Conservation (phyloP, 1,140 invertebrate genomes). For the Lamellibrachia luymesi region DNA sequence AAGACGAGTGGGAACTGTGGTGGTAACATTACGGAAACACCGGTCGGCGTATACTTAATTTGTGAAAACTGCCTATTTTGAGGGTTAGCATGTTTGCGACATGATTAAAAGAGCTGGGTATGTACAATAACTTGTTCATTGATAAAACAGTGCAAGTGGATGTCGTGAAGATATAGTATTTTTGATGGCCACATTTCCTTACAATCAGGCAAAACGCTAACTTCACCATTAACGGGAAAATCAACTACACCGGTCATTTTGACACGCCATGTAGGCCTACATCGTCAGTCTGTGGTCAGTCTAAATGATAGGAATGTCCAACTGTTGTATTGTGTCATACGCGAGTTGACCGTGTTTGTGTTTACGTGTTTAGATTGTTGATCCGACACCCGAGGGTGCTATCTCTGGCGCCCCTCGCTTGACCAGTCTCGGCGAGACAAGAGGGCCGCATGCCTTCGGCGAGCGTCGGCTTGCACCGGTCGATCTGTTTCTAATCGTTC, state of each 20-base stretch:
- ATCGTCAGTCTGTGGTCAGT: not conserved
- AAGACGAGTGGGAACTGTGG: too few species aligned
- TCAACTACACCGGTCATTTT: not conserved
- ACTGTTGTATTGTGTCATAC: not conserved
- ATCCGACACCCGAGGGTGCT: not conserved
- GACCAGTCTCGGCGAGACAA: not conserved
- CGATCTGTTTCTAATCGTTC: constrained; percentile 4
- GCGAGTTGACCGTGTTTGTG: not conserved
- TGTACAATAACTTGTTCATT: too few species aligned
- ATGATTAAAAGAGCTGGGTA: too few species aligned
- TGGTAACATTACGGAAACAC: too few species aligned
- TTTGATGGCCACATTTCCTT: too few species aligned
- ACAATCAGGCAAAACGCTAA: too few species aligned
- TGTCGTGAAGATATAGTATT: too few species aligned
- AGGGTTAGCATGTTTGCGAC: too few species aligned
- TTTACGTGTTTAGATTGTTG: not conserved
- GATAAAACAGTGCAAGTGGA: too few species aligned
- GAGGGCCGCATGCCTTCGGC: not conserved
- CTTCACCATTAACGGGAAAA: too few species aligned
- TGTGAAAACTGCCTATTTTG: too few species aligned
- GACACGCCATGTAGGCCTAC: not conserved
- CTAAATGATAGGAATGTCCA: not conserved
- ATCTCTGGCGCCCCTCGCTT: not conserved
- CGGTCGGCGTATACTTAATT: too few species aligned
- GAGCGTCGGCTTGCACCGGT: not conserved